Evolutionary conservation across 1,140 invertebrate genomes (phyloP).

Genomic region (Liolophura sinensis): DNA sequence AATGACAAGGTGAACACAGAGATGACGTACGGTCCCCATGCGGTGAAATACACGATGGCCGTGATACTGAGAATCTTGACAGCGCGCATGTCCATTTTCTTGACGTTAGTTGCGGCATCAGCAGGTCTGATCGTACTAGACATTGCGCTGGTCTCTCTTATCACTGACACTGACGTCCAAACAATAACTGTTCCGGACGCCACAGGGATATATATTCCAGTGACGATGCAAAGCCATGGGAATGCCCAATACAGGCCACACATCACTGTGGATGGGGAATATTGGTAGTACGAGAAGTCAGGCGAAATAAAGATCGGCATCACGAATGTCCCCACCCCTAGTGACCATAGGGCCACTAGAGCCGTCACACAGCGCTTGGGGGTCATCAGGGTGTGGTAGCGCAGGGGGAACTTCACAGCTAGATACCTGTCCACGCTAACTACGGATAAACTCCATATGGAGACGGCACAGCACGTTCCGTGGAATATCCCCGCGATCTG

Average conservation of each 20-base stretch:
- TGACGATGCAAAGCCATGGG: slow-evolving; percentile 25
- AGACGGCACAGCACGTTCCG: slow-evolving; percentile 26
- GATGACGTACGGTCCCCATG: slow-evolving; percentile 29
- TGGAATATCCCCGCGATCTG: slow-evolving; percentile 27
- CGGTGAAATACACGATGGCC: slow-evolving; percentile 18
- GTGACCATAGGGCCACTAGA: slow-evolving; percentile 12
- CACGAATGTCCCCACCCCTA: slow-evolving; percentile 20
- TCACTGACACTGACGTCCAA: slow-evolving; percentile 17
- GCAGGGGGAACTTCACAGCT: slow-evolving; percentile 23
- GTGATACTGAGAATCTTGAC: slow-evolving; percentile 21
- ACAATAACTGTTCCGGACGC: slow-evolving; percentile 18
- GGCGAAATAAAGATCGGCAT: slow-evolving; percentile 12
- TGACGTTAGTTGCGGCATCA: not conserved
- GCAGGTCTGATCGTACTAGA: too few relatives aligned
- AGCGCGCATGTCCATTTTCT: slow-evolving; percentile 16
- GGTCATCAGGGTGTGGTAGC: slow-evolving; percentile 17
- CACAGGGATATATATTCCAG: slow-evolving; percentile 23
- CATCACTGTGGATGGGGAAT: slow-evolving; percentile 17
- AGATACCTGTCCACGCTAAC: slow-evolving; percentile 31
- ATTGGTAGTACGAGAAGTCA: slow-evolving; percentile 23
- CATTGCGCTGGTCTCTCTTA: not conserved
- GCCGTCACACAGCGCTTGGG: slow-evolving; percentile 7
- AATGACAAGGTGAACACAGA: slow-evolving; percentile 14
- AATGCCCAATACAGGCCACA: slow-evolving; percentile 32
- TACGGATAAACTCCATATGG: slow-evolving; percentile 27